Evolutionary conservation across 2,113 vertebrate species (phyloP).

Genomic region (Rissa tridactyla): DNA sequence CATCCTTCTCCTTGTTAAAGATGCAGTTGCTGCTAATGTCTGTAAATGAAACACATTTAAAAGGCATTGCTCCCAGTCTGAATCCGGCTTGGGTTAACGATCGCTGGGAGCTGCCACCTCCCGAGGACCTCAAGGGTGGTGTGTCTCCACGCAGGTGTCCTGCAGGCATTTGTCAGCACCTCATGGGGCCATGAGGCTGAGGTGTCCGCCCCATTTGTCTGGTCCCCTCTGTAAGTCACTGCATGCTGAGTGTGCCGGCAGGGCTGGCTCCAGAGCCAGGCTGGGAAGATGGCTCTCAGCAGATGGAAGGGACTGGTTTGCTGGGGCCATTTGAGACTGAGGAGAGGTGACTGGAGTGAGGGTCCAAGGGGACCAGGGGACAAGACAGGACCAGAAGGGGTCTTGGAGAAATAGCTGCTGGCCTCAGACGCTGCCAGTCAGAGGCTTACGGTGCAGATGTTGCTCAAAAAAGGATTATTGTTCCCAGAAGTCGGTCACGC

Average conservation of each 20-base stretch:
- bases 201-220: neutral
- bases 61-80: neutral
- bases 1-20: conserved; percentile 48
- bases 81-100: neutral
- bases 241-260: neutral
- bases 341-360: neutral
- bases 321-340: neutral
- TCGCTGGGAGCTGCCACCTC: neutral
- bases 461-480: neutral
- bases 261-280: neutral
- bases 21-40: conserved; percentile 30
- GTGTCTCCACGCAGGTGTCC: neutral
- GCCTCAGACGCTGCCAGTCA: neutral
- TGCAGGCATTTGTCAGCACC: neutral
- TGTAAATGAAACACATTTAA: neutral
- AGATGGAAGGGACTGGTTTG: neutral
- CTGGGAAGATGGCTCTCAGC: neutral
- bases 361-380: neutral
- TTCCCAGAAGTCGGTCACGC: neutral
- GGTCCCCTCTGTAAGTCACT: neutral
- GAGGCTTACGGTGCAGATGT: neutral
- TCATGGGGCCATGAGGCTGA: neutral
- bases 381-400: neutral
- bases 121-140: accelerated
- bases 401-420: neutral